Percentiles rank a stretch among this genome's conserved stretches.
Conservation (phyloP, 1,140 invertebrate genomes). For the Sinella curviseta region DNA sequence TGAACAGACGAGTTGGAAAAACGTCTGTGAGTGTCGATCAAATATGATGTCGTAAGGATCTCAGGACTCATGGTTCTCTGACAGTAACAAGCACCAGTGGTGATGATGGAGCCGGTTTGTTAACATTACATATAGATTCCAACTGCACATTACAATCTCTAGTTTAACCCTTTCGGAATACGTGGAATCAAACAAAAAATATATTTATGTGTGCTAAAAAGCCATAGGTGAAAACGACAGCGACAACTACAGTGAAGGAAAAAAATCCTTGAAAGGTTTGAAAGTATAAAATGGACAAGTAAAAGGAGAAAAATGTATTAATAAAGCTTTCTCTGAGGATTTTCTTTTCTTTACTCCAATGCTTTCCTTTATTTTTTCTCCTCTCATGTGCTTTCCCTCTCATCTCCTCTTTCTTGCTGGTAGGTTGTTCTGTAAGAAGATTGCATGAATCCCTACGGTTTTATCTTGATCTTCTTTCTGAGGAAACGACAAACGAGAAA, state of each 20-base stretch:
- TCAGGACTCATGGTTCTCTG: no score
- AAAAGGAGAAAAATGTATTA: neutral
- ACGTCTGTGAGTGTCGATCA: no score
- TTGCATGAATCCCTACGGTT: constrained; percentile 22
- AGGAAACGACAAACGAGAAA: constrained; percentile 17
- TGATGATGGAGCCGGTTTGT: no score
- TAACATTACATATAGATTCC: no score
- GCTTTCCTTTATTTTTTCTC: neutral
- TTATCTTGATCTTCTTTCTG: constrained; percentile 11
- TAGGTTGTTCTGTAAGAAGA: neutral
- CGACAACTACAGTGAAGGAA: neutral
- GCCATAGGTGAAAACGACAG: no score
- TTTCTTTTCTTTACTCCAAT: neutral
- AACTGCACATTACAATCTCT: no score
- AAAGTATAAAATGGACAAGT: neutral
- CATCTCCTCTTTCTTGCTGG: neutral
- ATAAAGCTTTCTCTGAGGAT: neutral
- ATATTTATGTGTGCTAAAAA: no score
- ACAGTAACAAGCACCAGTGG: no score
- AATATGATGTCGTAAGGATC: no score
- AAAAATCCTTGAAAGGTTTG: neutral
- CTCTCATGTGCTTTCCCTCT: neutral
- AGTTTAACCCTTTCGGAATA: no score
- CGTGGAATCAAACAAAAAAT: no score
- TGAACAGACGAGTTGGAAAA: no score